Conservation (phyloP, 2,888 invertebrate species). For the Drepana falcataria region DNA sequence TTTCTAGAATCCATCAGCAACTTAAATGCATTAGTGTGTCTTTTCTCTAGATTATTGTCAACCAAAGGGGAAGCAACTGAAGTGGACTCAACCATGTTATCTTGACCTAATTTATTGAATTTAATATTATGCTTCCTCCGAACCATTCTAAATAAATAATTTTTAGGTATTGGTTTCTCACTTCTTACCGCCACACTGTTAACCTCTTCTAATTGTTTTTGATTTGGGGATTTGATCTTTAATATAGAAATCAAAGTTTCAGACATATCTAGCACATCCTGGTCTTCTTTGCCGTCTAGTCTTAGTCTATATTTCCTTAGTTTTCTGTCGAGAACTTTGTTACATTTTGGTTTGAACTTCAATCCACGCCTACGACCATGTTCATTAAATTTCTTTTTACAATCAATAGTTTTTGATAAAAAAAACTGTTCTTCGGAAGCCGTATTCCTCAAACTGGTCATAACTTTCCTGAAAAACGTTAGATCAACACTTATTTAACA, state of each 20-base stretch:
- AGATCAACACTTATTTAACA: slow-evolving; percentile 3
- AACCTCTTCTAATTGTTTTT: slow-evolving; percentile 16
- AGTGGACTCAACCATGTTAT: slow-evolving; percentile 9
- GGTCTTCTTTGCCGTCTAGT: slow-evolving; percentile 63
- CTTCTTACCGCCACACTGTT: slow-evolving; percentile 13
- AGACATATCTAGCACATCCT: slow-evolving; percentile 64
- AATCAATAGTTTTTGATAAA: slow-evolving; percentile 10
- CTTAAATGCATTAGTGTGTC: slow-evolving; percentile 79
- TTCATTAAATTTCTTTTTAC: slow-evolving; percentile 17
- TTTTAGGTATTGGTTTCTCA: slow-evolving; percentile 38
- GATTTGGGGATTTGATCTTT: slow-evolving; percentile 49
- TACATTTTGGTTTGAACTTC: slow-evolving; percentile 44
- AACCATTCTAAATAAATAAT: slow-evolving; percentile 63
- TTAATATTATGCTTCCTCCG: slow-evolving; percentile 33
- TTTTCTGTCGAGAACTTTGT: slow-evolving; percentile 50
- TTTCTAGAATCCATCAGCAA: slow-evolving; percentile 83
- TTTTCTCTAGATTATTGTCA: slow-evolving; percentile 38
- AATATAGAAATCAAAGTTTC: slow-evolving; percentile 44
- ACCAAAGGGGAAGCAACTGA: slow-evolving; percentile 8
- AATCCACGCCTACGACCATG: slow-evolving; percentile 14
- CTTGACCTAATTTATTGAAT: background rate
- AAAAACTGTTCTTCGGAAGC: slow-evolving; percentile 18
- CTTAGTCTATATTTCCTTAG: slow-evolving; percentile 63
- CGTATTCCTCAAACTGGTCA: slow-evolving; percentile 48
- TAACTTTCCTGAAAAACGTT: slow-evolving; percentile 51